A percentile compares a stretch with the other conserved stretches of the same genome.
Evolutionary conservation across 2,888 invertebrate genomes (phyloP).

Genomic region (Philopedon plagiatum): DNA sequence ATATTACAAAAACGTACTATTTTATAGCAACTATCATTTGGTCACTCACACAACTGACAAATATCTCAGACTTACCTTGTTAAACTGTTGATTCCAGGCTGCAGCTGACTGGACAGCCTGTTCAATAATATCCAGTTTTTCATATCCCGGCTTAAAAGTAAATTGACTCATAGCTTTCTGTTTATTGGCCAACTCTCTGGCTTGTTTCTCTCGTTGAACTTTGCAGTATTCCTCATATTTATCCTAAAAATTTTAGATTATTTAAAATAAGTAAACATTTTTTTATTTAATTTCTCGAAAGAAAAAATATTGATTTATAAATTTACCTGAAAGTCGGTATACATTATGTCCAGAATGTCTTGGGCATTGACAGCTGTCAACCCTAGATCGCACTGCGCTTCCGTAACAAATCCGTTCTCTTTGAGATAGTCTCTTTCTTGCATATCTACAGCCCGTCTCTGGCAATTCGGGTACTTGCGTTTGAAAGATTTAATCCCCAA

Average conservation of each 20-base stretch:
- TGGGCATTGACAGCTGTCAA: slow-evolving; percentile 92
- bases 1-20: too few species aligned
- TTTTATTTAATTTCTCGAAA: too few species aligned
- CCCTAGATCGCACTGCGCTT: slow-evolving; percentile 94
- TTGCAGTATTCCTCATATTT: slow-evolving; percentile 94
- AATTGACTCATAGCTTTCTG: slow-evolving; percentile 77
- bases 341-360: slow-evolving; percentile 96
- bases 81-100: slow-evolving; percentile 91
- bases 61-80: slow-evolving; percentile 71
- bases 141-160: slow-evolving; percentile 69
- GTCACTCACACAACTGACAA: too few species aligned
- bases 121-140: slow-evolving; percentile 79
- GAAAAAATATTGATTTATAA: too few species aligned
- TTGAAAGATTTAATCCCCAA: slow-evolving; percentile 97
- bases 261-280: too few species aligned
- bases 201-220: slow-evolving; percentile 79
- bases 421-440: slow-evolving; percentile 92
- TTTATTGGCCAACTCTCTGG: slow-evolving; percentile 78
- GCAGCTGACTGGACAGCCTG: slow-evolving; percentile 89
- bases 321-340: slow-evolving; percentile 85
- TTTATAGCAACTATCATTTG: too few species aligned
- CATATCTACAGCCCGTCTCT: slow-evolving; percentile 86
- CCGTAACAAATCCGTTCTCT: slow-evolving; percentile 84
- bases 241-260: slow-evolving; percentile 66
- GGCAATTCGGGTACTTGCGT: slow-evolving; percentile 84